These are phyloP conservation scores for Agapostemon virescens DNA, from an alignment of 2,888 invertebrate species.

Conservation along the genomic window DNA sequence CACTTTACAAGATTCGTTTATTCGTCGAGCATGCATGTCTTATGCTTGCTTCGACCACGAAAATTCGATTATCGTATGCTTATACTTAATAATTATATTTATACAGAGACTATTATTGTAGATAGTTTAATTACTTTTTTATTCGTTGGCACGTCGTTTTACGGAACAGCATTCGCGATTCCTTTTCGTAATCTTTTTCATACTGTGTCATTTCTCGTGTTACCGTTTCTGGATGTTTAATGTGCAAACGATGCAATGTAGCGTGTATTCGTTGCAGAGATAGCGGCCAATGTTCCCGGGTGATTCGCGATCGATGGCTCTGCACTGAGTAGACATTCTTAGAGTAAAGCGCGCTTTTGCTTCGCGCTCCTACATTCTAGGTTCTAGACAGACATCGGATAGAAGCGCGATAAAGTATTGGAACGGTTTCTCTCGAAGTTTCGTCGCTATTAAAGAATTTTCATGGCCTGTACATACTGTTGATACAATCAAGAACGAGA, in stretches of 20 bases:
- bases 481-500: conserved; percentile 19
- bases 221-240: not conserved
- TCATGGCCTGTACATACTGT: conserved; percentile 43
- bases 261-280: not conserved
- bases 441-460: not conserved
- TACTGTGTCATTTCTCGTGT: not conserved
- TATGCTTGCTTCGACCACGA: conserved; percentile 24
- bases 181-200: not conserved
- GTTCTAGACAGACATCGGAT: not conserved
- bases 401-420: conserved; percentile 28
- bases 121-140: not conserved
- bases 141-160: not conserved
- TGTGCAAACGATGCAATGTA: not conserved
- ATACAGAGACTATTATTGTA: not conserved
- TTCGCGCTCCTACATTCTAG: not conserved
- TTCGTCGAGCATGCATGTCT: conserved; percentile 17
- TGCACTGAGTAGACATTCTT: not conserved
- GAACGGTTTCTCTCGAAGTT: not conserved
- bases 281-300: not conserved
- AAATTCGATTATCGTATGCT: not conserved
- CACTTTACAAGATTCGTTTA: not conserved
- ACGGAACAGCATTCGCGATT: conserved; percentile 15
- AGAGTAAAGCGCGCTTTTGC: not conserved
- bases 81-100: no score
- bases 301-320: not conserved